These are phyloP conservation scores for Eulithis testata DNA, from an alignment of 2,888 invertebrate species.

Conservation along the genomic window DNA sequence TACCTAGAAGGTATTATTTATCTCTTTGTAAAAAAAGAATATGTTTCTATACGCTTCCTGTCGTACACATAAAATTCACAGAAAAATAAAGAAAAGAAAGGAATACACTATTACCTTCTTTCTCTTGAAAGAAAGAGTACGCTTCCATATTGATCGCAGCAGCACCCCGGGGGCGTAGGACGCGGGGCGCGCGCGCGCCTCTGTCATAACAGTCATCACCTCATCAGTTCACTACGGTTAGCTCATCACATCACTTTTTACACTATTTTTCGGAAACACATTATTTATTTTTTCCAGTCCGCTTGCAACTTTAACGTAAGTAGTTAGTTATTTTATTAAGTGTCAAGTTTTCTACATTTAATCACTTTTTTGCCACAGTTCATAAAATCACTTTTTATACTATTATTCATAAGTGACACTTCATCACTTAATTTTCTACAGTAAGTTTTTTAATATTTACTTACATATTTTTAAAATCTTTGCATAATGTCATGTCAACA, in stretches of 20 bases:
- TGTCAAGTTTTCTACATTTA: neutral
- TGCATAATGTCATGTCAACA: no score
- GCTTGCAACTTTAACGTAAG: no score
- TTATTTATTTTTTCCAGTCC: no score
- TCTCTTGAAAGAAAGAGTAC: constrained; percentile 72
- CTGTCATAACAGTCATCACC: constrained; percentile 78
- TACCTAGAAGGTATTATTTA: no score
- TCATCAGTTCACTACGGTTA: constrained; percentile 35
- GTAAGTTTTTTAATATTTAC: neutral
- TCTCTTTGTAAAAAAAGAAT: no score
- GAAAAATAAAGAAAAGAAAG: neutral
- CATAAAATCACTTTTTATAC: no score
- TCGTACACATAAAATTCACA: neutral
- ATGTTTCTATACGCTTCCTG: no score
- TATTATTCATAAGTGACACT: no score
- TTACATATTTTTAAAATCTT: no score
- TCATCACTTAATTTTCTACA: neutral
- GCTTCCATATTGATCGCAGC: constrained; percentile 72
- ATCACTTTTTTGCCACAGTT: neutral
- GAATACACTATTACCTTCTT: constrained; percentile 59
- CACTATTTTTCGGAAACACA: neutral
- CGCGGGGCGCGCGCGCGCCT: constrained; percentile 61
- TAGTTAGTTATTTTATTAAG: no score
- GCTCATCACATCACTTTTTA: neutral
- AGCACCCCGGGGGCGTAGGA: constrained; percentile 65